Conservation (phyloP, 2,113 vertebrate species). For the Ciconia boyciana region DNA sequence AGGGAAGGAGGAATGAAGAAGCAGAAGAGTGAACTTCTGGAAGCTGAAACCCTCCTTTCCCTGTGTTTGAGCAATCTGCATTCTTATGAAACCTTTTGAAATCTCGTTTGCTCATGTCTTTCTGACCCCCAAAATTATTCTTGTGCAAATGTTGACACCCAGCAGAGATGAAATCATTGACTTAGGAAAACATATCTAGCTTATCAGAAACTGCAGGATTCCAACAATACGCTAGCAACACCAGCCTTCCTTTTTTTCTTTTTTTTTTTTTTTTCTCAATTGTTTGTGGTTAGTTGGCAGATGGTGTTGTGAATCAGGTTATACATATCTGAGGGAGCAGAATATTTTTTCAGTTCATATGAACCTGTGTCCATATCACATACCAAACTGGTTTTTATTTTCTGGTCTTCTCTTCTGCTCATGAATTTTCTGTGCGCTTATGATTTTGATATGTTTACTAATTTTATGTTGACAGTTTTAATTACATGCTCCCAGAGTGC, state of each 20-base stretch:
- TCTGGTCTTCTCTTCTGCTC: not conserved
- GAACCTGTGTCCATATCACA: not conserved
- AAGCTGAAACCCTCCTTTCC: slow-evolving; percentile 47
- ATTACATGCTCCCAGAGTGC: not conserved
- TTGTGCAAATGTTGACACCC: slow-evolving; percentile 65
- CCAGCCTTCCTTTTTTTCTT: not conserved
- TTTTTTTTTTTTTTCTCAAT: not conserved
- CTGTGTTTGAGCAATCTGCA: slow-evolving; percentile 54
- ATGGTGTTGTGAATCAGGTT: not conserved
- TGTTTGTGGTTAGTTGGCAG: slow-evolving; percentile 1
- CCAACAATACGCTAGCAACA: not conserved
- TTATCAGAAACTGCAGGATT: slow-evolving; percentile 29
- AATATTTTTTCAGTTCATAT: not conserved
- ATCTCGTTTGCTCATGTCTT: slow-evolving; percentile 52
- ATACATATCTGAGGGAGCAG: not conserved
- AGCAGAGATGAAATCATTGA: slow-evolving; percentile 50
- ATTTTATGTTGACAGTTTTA: not conserved
- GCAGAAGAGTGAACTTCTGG: slow-evolving; percentile 61
- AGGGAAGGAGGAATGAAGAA: slow-evolving; percentile 60
- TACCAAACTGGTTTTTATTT: not conserved
- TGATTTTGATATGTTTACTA: not conserved
- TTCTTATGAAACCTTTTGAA: slow-evolving; percentile 63
- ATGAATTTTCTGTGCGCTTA: not conserved
- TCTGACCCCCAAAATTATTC: slow-evolving; percentile 63
- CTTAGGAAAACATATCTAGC: slow-evolving; percentile 7